A percentile compares a stretch with the other conserved stretches of the same genome.
Conservation (phyloP, 2,113 vertebrate species). For the Dascyllus trimaculatus region DNA sequence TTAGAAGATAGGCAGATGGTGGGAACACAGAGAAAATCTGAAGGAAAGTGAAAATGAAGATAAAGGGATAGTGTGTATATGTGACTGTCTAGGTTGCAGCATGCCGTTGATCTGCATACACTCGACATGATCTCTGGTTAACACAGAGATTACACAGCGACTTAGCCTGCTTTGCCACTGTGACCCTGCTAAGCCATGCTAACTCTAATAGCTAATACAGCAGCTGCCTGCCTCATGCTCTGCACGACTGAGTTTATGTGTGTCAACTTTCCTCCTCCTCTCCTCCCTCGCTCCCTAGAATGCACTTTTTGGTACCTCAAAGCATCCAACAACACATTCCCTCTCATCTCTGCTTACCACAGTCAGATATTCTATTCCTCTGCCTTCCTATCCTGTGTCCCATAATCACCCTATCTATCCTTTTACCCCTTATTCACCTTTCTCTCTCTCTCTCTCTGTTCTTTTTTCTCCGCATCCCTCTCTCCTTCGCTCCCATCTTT, state of each 20-base stretch:
- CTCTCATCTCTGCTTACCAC: constrained; percentile 6
- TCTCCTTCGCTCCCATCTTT: not conserved
- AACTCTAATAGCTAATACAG: constrained; percentile 67
- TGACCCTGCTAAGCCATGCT: constrained; percentile 68
- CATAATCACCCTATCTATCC: constrained; percentile 13
- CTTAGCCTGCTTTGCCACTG: constrained; percentile 58
- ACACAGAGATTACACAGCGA: constrained; percentile 69
- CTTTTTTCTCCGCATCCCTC: constrained; percentile 24
- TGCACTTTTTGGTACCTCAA: constrained; percentile 38
- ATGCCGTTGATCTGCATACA: constrained; percentile 56
- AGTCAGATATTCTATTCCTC: constrained; percentile 11
- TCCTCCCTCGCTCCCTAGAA: constrained; percentile 12
- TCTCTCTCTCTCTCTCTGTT: constrained; percentile 21
- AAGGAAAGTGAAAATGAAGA: not conserved
- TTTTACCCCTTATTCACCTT: constrained; percentile 43
- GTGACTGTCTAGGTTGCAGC: not conserved
- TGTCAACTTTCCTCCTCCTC: constrained; percentile 30
- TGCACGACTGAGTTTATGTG: constrained; percentile 33
- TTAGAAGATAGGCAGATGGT: not conserved
- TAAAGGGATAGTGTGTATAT: constrained; percentile 11
- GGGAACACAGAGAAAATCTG: not conserved
- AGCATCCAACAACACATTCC: constrained; percentile 2
- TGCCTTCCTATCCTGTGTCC: not conserved
- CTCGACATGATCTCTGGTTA: constrained; percentile 69
- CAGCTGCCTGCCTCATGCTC: constrained; percentile 39